Conservation (phyloP, 2,797 vertebrate genomes). For the Gymnoscopelus microlampas region DNA sequence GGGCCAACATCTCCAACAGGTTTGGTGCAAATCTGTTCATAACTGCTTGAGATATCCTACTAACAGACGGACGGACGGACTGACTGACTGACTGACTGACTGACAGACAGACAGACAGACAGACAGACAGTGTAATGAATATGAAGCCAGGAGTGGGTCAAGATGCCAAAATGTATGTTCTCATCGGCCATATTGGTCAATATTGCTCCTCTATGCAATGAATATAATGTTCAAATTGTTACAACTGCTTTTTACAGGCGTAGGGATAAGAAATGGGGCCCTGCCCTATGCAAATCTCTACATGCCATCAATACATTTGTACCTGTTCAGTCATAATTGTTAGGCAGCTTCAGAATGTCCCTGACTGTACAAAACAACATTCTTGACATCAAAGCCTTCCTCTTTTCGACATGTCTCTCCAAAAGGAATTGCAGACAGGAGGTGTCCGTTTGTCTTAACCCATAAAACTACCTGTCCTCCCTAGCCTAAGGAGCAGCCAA, state of each 20-base stretch:
- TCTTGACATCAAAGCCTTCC: conserved; percentile 68
- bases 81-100: too few relatives aligned
- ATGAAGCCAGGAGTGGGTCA: conserved; percentile 20
- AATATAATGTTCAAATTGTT: conserved; percentile 46
- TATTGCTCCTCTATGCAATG: conserved; percentile 38
- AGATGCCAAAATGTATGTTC: too few relatives aligned
- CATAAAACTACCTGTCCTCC: conserved; percentile 49
- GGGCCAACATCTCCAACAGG: too few relatives aligned
- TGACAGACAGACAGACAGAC: too few relatives aligned
- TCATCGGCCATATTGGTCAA: too few relatives aligned
- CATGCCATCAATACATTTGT: conserved; percentile 4
- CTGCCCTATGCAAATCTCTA: conserved; percentile 24
- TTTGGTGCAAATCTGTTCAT: too few relatives aligned
- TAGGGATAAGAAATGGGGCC: conserved; percentile 31
- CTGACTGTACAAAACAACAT: conserved; percentile 64
- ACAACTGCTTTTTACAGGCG: conserved; percentile 52
- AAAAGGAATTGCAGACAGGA: conserved; percentile 62
- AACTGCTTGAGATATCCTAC: too few relatives aligned
- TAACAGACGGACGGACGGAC: too few relatives aligned
- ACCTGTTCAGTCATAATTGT: conserved; percentile 40
- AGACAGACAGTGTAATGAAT: too few relatives aligned
- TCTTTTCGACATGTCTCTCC: conserved; percentile 59
- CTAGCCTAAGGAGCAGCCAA: conserved; percentile 48
- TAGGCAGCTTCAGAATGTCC: conserved; percentile 65
- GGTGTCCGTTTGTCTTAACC: conserved; percentile 47